Evolutionary conservation across 2,113 vertebrate genomes (phyloP).

Genomic region (Melanotaenia duboulayi): DNA sequence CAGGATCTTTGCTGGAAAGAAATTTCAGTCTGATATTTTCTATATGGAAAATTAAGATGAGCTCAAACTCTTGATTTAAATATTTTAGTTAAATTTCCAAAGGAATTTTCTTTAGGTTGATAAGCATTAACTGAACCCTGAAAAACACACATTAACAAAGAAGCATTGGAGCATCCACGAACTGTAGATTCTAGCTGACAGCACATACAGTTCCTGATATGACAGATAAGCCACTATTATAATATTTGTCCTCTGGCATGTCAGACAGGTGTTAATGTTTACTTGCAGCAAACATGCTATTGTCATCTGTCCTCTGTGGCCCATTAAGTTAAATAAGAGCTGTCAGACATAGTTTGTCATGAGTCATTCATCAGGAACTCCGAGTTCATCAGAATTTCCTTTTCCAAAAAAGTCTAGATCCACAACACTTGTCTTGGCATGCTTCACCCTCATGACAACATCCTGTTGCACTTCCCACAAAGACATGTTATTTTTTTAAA

Average conservation of each 20-base stretch:
- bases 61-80: neutral
- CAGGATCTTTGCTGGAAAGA: no score
- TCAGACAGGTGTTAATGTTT: neutral
- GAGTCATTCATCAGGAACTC: constrained; percentile 41
- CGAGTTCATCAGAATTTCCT: constrained; percentile 59
- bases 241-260: neutral
- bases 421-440: constrained; percentile 45
- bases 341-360: constrained; percentile 37
- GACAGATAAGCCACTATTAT: neutral
- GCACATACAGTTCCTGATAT: neutral
- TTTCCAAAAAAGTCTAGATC: constrained; percentile 21
- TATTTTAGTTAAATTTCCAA: no score
- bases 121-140: no score
- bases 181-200: no score
- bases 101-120: no score
- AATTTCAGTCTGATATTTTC: no score
- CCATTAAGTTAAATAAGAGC: constrained; percentile 43
- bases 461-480: constrained; percentile 13
- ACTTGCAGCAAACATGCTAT: constrained; percentile 25
- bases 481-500: constrained; percentile 40
- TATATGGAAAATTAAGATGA: neutral
- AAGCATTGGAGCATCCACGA: neutral
- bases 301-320: constrained; percentile 19
- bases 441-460: constrained; percentile 33
- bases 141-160: no score